These are phyloP conservation scores for Macrophya annulata DNA, from an alignment of 2,888 invertebrate genomes.

Conservation along the genomic window DNA sequence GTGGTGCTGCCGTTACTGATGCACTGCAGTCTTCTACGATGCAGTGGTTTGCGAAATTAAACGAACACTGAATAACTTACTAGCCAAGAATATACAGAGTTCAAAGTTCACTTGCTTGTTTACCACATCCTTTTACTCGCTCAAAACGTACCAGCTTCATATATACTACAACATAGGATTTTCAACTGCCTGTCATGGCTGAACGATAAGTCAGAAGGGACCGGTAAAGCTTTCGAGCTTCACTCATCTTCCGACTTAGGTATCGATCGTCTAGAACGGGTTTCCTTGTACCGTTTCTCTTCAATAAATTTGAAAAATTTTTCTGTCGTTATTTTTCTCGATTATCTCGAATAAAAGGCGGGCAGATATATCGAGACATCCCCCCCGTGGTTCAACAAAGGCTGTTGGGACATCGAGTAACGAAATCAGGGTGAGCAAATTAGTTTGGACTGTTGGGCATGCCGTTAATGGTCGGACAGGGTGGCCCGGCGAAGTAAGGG, in stretches of 20 bases:
- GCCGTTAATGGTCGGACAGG: constrained; percentile 43
- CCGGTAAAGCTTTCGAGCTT: constrained; percentile 26
- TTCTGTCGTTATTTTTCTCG: background rate
- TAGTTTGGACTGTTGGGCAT: constrained; percentile 52
- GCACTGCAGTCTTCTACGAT: background rate
- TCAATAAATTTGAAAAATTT: background rate
- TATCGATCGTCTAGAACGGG: constrained; percentile 19
- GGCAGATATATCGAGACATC: background rate
- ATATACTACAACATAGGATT: constrained; percentile 4
- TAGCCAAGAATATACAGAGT: background rate
- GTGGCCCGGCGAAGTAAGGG: constrained; percentile 18
- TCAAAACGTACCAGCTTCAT: background rate
- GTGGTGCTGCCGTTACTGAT: background rate
- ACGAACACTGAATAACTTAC: constrained; percentile 7
- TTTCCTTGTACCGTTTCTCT: background rate
- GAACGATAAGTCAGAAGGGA: constrained; percentile 15
- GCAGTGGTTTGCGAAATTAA: constrained; percentile 7
- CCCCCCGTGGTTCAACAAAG: constrained; percentile 5
- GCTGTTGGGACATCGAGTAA: constrained; percentile 27
- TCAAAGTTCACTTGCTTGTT: constrained; percentile 8
- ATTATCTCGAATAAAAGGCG: background rate
- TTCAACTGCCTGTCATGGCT: constrained; percentile 23
- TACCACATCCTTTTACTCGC: background rate
- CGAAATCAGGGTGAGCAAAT: constrained; percentile 51
- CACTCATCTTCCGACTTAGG: background rate